These are phyloP conservation scores for Anastrepha ludens DNA, from an alignment of 1,140 invertebrate genomes.

Conservation along the genomic window DNA sequence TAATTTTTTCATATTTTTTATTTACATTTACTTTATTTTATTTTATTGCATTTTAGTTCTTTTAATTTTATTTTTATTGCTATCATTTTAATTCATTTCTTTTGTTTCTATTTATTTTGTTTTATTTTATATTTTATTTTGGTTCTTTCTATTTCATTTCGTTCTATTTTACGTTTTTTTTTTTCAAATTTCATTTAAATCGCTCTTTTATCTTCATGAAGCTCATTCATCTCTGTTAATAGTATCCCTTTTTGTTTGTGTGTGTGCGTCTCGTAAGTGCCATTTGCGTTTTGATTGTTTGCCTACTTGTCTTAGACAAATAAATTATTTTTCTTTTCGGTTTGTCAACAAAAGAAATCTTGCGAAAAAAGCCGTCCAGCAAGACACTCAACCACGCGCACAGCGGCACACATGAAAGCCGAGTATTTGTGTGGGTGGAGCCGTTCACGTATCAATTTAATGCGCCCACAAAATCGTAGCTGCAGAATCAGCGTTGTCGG, in stretches of 20 bases:
- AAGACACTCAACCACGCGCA: conserved; percentile 33
- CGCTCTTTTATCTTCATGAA: background rate
- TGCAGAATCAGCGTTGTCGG: background rate
- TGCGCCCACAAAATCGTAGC: conserved; percentile 30
- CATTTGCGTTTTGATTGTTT: background rate
- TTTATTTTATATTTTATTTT: background rate
- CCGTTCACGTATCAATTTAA: background rate
- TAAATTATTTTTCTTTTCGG: conserved; percentile 33
- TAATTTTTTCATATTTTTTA: too few relatives aligned
- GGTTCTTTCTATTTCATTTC: background rate
- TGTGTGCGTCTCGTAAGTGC: background rate
- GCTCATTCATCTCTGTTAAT: background rate
- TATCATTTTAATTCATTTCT: too few relatives aligned
- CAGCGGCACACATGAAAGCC: background rate
- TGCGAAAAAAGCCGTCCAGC: background rate
- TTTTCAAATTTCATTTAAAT: background rate
- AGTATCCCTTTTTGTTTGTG: background rate
- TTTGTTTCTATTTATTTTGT: too few relatives aligned
- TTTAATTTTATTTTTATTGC: too few relatives aligned
- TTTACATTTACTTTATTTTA: too few relatives aligned
- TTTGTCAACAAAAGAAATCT: conserved; percentile 25
- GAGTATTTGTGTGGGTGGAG: background rate
- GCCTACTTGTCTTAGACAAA: conserved; percentile 41
- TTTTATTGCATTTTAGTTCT: too few relatives aligned
- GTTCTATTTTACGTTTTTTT: background rate